Conservation (phyloP, 1,140 invertebrate genomes). For the Heterodera schachtii region DNA sequence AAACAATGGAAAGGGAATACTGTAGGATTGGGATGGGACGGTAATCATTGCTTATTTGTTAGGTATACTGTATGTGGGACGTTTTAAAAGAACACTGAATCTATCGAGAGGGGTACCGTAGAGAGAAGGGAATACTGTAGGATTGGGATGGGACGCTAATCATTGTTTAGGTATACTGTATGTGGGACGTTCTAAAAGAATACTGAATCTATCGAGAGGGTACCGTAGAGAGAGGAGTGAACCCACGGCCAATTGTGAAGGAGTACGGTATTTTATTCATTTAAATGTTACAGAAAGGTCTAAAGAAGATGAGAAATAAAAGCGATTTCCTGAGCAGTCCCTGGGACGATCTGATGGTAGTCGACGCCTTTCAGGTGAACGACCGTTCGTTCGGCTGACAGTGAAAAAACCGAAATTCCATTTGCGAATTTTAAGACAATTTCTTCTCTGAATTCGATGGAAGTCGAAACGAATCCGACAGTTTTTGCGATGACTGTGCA, state of each 20-base stretch:
- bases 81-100: neutral
- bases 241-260: neutral
- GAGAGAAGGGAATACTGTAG: too few relatives aligned
- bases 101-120: too few relatives aligned
- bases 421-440: constrained; percentile 28
- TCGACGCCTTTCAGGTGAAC: constrained; percentile 39
- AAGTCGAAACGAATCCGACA: constrained; percentile 39
- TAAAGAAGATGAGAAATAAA: constrained; percentile 36
- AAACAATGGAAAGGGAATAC: neutral
- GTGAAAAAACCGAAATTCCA: too few relatives aligned
- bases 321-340: constrained; percentile 33
- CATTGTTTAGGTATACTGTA: neutral
- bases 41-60: neutral
- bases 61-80: constrained; percentile 27
- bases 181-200: constrained; percentile 9
- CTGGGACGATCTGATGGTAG: constrained; percentile 43
- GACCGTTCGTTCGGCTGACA: too few relatives aligned
- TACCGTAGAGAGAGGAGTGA: too few relatives aligned
- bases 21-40: too few relatives aligned
- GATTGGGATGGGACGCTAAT: too few relatives aligned
- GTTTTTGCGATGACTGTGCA: constrained; percentile 33
- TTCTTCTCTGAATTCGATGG: constrained; percentile 43
- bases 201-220: neutral
- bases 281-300: constrained; percentile 28
- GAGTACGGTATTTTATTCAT: too few relatives aligned